phyloP scores from a whole-genome alignment of 1,140 invertebrate species.

The Nephila pilipes region DNA sequence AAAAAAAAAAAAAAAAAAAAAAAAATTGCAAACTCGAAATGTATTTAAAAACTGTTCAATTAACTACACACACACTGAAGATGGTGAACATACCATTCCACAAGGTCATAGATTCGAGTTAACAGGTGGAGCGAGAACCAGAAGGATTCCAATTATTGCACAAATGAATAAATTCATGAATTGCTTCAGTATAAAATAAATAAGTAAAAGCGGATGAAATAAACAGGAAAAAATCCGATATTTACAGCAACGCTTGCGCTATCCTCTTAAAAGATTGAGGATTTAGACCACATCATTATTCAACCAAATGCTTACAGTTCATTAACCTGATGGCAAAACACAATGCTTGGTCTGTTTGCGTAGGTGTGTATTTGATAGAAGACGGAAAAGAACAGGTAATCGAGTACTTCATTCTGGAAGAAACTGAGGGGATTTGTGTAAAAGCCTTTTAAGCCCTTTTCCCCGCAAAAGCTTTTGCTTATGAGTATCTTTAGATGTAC shows the following conservation, averaged over 20 bases:
- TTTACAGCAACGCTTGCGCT: neutral
- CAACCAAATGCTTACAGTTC: neutral
- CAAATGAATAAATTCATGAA: neutral
- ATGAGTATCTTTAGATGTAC: no score
- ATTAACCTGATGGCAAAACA: slow-evolving; percentile 2
- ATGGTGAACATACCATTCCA: neutral
- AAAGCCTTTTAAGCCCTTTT: no score
- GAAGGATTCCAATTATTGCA: neutral
- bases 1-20: no score
- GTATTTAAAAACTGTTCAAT: no score
- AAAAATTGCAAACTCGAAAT: neutral
- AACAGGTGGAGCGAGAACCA: neutral
- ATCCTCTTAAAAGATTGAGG: slow-evolving; percentile 29
- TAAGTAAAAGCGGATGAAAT: neutral
- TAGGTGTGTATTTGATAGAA: neutral
- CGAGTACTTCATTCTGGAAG: neutral
- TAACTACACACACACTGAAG: neutral
- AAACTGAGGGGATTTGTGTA: no score
- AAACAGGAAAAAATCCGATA: neutral
- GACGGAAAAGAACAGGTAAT: neutral
- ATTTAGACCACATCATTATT: neutral
- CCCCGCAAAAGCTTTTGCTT: no score
- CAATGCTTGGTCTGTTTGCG: slow-evolving; percentile 6
- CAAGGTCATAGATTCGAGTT: neutral
- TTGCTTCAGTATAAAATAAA: neutral